Conservation (phyloP, 2,797 vertebrate genomes). For the Coranthus polyacanthus region DNA sequence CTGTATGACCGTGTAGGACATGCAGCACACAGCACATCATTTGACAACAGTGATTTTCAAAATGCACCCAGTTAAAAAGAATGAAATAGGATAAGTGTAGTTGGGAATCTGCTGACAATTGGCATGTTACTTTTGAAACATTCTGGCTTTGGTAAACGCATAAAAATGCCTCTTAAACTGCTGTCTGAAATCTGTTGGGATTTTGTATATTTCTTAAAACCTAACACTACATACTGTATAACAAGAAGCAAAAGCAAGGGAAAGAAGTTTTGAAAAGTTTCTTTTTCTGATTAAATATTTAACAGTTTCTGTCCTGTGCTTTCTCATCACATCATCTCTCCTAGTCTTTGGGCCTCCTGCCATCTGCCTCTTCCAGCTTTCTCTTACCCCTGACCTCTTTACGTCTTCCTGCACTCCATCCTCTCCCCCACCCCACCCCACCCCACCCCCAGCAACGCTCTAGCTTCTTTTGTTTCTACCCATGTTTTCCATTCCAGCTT, state of each 20-base stretch:
- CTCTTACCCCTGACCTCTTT: constrained; percentile 30
- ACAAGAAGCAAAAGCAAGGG: neutral
- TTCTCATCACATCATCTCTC: constrained; percentile 13
- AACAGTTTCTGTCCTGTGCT: neutral
- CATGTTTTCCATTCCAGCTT: neutral
- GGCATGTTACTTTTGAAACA: too few relatives aligned
- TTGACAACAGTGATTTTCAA: too few relatives aligned
- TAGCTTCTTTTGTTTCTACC: constrained; percentile 21
- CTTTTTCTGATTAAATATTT: constrained; percentile 18
- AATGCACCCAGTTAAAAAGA: constrained; percentile 3
- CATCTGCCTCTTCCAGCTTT: constrained; percentile 20
- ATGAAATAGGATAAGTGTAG: neutral
- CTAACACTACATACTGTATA: neutral
- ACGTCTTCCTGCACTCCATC: constrained; percentile 10
- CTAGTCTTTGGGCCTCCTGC: constrained; percentile 13
- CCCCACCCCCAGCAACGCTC: neutral
- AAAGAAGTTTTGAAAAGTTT: constrained; percentile 6
- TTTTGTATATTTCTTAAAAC: too few relatives aligned
- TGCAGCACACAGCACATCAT: neutral
- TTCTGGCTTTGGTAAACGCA: too few relatives aligned
- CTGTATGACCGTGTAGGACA: neutral
- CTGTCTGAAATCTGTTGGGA: neutral
- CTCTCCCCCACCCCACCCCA: too few relatives aligned
- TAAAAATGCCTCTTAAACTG: neutral
- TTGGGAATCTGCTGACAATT: neutral